A percentile compares a stretch with the other conserved stretches of the same genome.
These are phyloP conservation scores for Notodonta dromedarius DNA, from an alignment of 2,888 invertebrate species.

Conservation along the genomic window DNA sequence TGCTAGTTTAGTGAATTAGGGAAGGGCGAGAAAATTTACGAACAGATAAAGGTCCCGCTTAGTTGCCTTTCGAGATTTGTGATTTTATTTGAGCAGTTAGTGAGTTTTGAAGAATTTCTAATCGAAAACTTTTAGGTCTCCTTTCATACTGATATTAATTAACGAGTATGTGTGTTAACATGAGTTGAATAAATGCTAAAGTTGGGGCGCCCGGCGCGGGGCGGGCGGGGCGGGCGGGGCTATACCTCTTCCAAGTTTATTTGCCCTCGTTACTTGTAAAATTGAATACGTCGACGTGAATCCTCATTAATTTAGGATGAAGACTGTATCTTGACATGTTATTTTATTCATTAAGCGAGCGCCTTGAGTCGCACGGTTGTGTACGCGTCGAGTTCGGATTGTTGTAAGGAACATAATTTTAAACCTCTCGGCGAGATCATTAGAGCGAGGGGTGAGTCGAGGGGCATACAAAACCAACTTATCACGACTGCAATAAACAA, in stretches of 20 bases:
- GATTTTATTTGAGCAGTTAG: slow-evolving; percentile 59
- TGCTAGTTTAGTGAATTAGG: slow-evolving; percentile 63
- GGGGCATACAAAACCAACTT: slow-evolving; percentile 42
- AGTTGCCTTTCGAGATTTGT: slow-evolving; percentile 56
- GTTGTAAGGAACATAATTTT: slow-evolving; percentile 80
- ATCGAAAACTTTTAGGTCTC: slow-evolving; percentile 77
- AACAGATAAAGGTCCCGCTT: slow-evolving; percentile 59
- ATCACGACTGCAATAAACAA: slow-evolving; percentile 28
- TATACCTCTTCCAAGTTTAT: slow-evolving; percentile 66
- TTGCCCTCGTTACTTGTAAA: slow-evolving; percentile 77
- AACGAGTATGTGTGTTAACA: slow-evolving; percentile 67
- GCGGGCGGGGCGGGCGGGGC: slow-evolving; percentile 16
- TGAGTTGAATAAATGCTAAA: slow-evolving; percentile 72
- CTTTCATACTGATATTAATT: slow-evolving; percentile 78
- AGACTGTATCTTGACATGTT: slow-evolving; percentile 80
- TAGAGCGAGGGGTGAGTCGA: slow-evolving; percentile 51
- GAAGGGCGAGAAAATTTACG: slow-evolving; percentile 52
- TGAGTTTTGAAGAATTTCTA: slow-evolving; percentile 64
- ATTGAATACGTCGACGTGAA: slow-evolving; percentile 76
- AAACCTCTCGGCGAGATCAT: slow-evolving; percentile 76
- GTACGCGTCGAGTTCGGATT: slow-evolving; percentile 73
- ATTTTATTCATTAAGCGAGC: slow-evolving; percentile 81
- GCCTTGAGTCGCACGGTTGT: slow-evolving; percentile 64
- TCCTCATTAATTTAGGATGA: slow-evolving; percentile 82
- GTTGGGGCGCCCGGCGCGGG: slow-evolving; percentile 45